A percentile compares a stretch with the other conserved stretches of the same genome.
Evolutionary conservation across 2,113 vertebrate genomes (phyloP).

Genomic region (Pipa parva): DNA sequence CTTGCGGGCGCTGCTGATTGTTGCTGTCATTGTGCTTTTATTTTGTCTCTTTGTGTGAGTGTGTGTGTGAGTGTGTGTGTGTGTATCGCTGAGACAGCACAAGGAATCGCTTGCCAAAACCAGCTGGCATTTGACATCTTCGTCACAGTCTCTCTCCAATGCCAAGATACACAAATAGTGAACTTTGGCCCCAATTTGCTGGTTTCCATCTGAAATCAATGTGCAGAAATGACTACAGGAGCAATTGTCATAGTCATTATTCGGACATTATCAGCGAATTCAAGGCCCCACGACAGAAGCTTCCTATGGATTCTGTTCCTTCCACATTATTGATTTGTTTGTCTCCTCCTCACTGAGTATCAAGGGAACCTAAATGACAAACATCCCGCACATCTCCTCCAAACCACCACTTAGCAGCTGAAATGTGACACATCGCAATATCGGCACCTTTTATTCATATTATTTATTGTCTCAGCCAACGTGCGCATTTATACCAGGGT

Average conservation of each 20-base stretch:
- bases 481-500: too few relatives aligned
- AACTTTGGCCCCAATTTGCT: constrained; percentile 38
- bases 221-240: constrained; percentile 2
- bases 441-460: background rate
- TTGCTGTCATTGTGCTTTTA: background rate
- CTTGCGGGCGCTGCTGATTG: background rate
- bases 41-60: too few relatives aligned
- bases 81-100: constrained; percentile 17
- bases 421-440: background rate
- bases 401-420: background rate
- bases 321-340: background rate
- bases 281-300: background rate
- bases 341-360: background rate
- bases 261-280: constrained; percentile 9
- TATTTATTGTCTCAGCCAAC: background rate
- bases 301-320: background rate
- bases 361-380: background rate
- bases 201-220: constrained; percentile 37
- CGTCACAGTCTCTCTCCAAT: constrained; percentile 5
- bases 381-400: background rate
- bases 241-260: constrained; percentile 12
- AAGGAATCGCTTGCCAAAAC: constrained; percentile 17
- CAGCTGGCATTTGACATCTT: constrained; percentile 31
- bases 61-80: too few relatives aligned
- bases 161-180: constrained; percentile 38